Conservation (phyloP, 2,113 vertebrate genomes). For the Lethenteron camtschaticum region DNA sequence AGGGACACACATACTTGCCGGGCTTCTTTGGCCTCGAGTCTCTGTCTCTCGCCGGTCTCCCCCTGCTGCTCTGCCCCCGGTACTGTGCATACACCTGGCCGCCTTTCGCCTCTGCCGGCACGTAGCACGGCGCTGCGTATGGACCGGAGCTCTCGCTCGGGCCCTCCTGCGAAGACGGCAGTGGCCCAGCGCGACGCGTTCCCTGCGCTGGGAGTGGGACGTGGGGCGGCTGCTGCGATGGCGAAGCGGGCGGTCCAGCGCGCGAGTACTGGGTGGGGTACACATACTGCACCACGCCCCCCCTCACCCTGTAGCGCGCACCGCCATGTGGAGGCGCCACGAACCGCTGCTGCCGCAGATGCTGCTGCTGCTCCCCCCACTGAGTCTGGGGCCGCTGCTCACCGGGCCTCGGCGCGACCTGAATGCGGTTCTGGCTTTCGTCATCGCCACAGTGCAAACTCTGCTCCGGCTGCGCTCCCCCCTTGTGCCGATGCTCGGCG, state of each 20-base stretch:
- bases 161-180: neutral
- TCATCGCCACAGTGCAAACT: no score
- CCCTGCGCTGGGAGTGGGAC: neutral
- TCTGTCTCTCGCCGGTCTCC: slow-evolving; percentile 20
- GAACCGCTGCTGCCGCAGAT: neutral
- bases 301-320: slow-evolving; percentile 3
- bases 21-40: slow-evolving; percentile 87
- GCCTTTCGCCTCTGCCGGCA: no score
- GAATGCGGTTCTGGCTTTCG: no score
- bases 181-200: neutral
- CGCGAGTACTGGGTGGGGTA: neutral
- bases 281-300: slow-evolving; percentile 2
- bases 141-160: neutral
- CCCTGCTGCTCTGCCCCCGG: neutral
- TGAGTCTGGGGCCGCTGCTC: no score
- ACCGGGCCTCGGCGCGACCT: no score
- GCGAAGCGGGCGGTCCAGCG: neutral
- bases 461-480: no score
- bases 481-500: no score
- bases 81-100: no score
- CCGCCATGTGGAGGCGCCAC: neutral
- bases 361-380: no score
- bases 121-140: no score
- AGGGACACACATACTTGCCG: slow-evolving; percentile 90
- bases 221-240: neutral